Conservation (phyloP, 2,888 invertebrate species). For the Oscheius sp. region DNA sequence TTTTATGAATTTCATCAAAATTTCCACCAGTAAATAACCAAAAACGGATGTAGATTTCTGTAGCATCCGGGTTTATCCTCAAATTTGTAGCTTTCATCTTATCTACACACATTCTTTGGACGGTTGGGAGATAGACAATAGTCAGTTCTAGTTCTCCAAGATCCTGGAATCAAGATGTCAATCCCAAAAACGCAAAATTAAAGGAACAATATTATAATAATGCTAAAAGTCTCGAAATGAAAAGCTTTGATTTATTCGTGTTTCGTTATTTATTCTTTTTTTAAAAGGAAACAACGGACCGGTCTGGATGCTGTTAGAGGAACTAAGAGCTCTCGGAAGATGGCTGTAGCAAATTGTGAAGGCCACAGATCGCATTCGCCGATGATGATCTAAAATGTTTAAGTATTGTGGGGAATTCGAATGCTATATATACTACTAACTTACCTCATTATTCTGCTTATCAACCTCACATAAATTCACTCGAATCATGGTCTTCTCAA, state of each 20-base stretch:
- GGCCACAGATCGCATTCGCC: conserved; percentile 49
- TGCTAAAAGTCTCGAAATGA: too few relatives aligned
- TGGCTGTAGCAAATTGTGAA: conserved; percentile 33
- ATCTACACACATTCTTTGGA: conserved; percentile 37
- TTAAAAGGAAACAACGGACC: conserved; percentile 24
- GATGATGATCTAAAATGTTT: conserved; percentile 34
- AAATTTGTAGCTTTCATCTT: conserved; percentile 40
- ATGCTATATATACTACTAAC: background rate
- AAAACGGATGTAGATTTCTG: background rate
- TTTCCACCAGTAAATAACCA: background rate
- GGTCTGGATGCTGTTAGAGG: conserved; percentile 39
- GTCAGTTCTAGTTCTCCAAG: conserved; percentile 47
- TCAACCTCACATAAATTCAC: conserved; percentile 51
- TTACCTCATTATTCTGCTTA: conserved; percentile 37
- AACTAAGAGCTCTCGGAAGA: conserved; percentile 42
- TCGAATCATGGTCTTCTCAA: conserved; percentile 42
- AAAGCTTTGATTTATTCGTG: too few relatives aligned
- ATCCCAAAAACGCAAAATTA: background rate
- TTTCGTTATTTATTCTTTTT: too few relatives aligned
- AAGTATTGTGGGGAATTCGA: background rate
- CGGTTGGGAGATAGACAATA: conserved; percentile 42
- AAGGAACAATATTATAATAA: too few relatives aligned
- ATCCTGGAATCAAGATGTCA: conserved; percentile 27
- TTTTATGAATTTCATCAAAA: conserved; percentile 27
- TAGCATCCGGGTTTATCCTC: conserved; percentile 12